These are phyloP conservation scores for Magallana nippona DNA, from an alignment of 2,888 invertebrate species.

Conservation along the genomic window DNA sequence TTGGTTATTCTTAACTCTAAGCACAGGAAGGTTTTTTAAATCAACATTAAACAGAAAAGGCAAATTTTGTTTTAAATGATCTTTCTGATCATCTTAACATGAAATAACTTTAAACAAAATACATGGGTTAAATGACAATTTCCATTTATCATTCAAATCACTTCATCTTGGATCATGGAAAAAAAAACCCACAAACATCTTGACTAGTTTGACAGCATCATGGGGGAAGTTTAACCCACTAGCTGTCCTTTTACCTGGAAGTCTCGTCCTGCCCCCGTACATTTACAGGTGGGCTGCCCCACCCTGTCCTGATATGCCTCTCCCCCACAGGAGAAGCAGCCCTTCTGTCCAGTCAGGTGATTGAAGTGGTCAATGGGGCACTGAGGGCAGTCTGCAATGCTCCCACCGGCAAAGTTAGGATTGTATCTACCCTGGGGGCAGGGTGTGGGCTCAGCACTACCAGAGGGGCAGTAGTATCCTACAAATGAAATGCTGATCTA, in stretches of 20 bases:
- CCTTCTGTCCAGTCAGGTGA: constrained; percentile 69
- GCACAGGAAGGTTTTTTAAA: too few relatives aligned
- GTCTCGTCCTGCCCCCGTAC: constrained; percentile 74
- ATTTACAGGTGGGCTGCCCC: constrained; percentile 71
- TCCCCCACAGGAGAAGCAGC: constrained; percentile 74
- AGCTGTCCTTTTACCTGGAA: constrained; percentile 70
- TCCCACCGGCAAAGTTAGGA: constrained; percentile 55
- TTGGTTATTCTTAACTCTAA: background rate
- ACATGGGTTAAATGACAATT: too few relatives aligned
- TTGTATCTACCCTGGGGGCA: constrained; percentile 75
- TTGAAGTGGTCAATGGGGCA: constrained; percentile 75
- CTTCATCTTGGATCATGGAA: too few relatives aligned
- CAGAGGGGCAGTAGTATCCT: constrained; percentile 77
- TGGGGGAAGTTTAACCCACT: too few relatives aligned
- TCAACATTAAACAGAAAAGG: too few relatives aligned
- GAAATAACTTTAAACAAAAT: too few relatives aligned
- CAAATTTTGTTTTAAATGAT: too few relatives aligned
- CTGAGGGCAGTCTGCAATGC: constrained; percentile 63
- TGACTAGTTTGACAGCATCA: too few relatives aligned
- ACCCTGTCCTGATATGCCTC: constrained; percentile 67
- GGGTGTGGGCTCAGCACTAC: constrained; percentile 66
- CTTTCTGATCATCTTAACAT: too few relatives aligned
- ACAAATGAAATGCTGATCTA: constrained; percentile 8
- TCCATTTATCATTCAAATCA: too few relatives aligned
- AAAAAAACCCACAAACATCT: too few relatives aligned